Evolutionary conservation across 2,113 vertebrate species (phyloP).

Genomic region (Paedocypris sp.): DNA sequence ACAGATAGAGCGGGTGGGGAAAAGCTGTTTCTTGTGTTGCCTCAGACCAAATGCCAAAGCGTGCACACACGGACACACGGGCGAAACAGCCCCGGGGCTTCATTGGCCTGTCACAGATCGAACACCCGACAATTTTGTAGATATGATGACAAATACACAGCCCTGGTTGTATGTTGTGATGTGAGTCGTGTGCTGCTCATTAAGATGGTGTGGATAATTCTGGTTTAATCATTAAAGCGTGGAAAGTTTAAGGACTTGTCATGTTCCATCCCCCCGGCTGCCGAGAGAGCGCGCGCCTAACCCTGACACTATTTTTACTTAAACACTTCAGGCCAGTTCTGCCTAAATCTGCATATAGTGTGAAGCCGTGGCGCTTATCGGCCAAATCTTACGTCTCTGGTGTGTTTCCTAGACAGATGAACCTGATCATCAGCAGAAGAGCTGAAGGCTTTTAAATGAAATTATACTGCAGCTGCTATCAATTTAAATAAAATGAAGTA

Average conservation of each 20-base stretch:
- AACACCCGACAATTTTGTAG: no score
- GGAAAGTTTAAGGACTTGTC: constrained; percentile 52
- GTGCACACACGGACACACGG: constrained; percentile 23
- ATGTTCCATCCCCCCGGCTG: constrained; percentile 37
- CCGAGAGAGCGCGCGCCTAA: neutral
- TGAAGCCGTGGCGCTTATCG: constrained; percentile 62
- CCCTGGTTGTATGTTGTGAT: no score
- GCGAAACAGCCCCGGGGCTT: no score
- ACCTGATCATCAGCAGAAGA: neutral
- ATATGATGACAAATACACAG: no score
- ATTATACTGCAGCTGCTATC: neutral
- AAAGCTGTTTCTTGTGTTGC: constrained; percentile 70
- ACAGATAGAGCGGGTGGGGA: constrained; percentile 65
- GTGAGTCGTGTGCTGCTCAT: no score
- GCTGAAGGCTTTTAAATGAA: neutral
- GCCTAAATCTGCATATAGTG: constrained; percentile 78
- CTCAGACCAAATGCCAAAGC: constrained; percentile 41
- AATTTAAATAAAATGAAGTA: no score
- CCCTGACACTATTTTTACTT: constrained; percentile 59
- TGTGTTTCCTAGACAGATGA: constrained; percentile 39
- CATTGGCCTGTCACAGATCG: neutral
- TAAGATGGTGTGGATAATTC: no score
- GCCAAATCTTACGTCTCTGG: constrained; percentile 47
- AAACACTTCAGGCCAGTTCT: constrained; percentile 71
- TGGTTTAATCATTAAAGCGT: constrained; percentile 55